These are phyloP conservation scores for Peromyscus californicus DNA, from an alignment of 2,113 vertebrate genomes.

Conservation along the genomic window DNA sequence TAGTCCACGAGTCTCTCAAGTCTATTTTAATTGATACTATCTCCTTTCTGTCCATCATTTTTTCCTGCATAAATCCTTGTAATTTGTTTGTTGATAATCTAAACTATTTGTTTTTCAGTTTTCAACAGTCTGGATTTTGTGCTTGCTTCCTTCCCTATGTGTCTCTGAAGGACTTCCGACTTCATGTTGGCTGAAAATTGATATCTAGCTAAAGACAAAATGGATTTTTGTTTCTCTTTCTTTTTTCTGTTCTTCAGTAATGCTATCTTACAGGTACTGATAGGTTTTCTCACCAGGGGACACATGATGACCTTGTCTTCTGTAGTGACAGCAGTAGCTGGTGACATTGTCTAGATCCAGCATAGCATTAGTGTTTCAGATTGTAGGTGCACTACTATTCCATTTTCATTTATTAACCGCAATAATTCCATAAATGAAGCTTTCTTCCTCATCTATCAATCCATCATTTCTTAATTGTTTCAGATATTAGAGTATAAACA, in stretches of 20 bases:
- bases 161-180: not conserved
- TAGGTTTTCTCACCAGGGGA: not conserved
- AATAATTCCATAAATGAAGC: not conserved
- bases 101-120: not conserved
- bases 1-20: not conserved
- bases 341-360: not conserved
- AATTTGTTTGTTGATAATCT: not conserved
- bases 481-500: not conserved
- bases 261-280: not conserved
- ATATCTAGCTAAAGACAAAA: not conserved
- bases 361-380: not conserved
- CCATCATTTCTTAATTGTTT: not conserved
- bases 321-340: not conserved
- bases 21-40: not conserved
- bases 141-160: rapidly evolving
- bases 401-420: not conserved
- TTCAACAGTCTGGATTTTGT: not conserved
- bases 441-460: not conserved
- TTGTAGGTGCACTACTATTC: not conserved
- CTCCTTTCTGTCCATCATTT: not conserved
- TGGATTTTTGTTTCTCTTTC: not conserved
- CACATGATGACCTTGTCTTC: not conserved
- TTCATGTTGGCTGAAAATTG: not conserved
- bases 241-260: not conserved
- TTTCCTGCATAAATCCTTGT: not conserved